Base-by-base conservation (phyloP, 92 coral and sea anemone species). In the Pocillopora meandrina region DNA sequence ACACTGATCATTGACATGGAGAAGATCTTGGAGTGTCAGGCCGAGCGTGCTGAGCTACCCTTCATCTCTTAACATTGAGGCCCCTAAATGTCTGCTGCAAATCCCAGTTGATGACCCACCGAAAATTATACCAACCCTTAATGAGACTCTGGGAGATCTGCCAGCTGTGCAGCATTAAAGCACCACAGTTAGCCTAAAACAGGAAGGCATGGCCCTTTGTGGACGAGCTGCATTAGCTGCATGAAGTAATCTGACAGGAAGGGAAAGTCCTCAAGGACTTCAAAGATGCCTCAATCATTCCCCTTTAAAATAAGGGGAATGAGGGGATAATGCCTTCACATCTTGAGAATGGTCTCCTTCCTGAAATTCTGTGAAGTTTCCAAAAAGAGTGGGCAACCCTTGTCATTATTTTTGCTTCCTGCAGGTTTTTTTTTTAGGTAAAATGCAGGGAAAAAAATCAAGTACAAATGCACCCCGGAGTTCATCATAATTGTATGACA, bases 341-440 rank as follows among this genome's bases (percentile, higher is more conserved):
- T 64, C 66, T 72, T 12, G 89, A 72, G 19, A 18, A 56, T 8
- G 75, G 42, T 31, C 71, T 89, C 56, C 78, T 85, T 15, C 80
- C 90, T 5, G 90, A 85, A 71, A 79, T 65, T 55, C 87, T 75
- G 73, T 85, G 86, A 34, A 87, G 87, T 42, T 89, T 81, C 47
- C 65, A 84, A 10, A 72, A 55, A 11, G 87, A 84, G 15, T 34
- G 84, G 6, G 83, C 90, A 35, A 80, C 87, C 12, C 69, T 69
- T 5, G 87, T 71, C 62, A 86, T 86, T 87, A 81, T 90, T 15
- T 79, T 85, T 65, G 49, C 86, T 56, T 71, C 63, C 21, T 56
- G 90, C n/a, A 84, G 80, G 9, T 49, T 42, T 42, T 26, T 26
- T 26, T 26, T 79, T 8, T 61, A 83, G 71, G 87, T 72, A 61